These are phyloP conservation scores for Orgyia antiqua DNA, from an alignment of 2,888 invertebrate genomes.

Conservation along the genomic window DNA sequence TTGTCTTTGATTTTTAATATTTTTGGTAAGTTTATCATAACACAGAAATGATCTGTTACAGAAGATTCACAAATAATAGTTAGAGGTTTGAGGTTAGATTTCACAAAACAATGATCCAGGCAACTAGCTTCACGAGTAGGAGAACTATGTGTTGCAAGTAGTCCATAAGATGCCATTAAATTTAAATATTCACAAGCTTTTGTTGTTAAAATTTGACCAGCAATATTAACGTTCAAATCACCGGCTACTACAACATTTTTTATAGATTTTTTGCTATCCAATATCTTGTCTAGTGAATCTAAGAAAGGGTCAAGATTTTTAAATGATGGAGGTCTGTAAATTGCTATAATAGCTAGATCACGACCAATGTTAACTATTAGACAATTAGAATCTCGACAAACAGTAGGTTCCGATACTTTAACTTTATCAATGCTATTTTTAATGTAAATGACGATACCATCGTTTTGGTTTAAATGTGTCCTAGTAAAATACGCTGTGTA, in stretches of 20 bases:
- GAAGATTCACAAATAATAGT: background rate
- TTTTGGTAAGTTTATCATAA: background rate
- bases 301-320: background rate
- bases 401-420: background rate
- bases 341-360: too few relatives aligned
- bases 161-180: background rate
- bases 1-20: too few relatives aligned
- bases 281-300: background rate
- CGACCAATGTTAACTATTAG: too few relatives aligned
- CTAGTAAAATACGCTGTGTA: background rate
- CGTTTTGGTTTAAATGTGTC: background rate
- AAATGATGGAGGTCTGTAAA: background rate
- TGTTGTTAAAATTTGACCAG: too few relatives aligned
- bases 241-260: background rate
- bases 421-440: background rate
- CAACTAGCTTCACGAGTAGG: background rate
- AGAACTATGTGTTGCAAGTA: background rate
- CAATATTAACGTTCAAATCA: background rate
- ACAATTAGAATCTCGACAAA: background rate
- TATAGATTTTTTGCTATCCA: background rate
- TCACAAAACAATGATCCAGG: background rate
- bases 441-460: background rate
- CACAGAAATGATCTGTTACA: background rate
- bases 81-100: background rate
- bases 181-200: too few relatives aligned